These are phyloP conservation scores for Allobates femoralis DNA, from an alignment of 2,797 vertebrate species.

Conservation along the genomic window DNA sequence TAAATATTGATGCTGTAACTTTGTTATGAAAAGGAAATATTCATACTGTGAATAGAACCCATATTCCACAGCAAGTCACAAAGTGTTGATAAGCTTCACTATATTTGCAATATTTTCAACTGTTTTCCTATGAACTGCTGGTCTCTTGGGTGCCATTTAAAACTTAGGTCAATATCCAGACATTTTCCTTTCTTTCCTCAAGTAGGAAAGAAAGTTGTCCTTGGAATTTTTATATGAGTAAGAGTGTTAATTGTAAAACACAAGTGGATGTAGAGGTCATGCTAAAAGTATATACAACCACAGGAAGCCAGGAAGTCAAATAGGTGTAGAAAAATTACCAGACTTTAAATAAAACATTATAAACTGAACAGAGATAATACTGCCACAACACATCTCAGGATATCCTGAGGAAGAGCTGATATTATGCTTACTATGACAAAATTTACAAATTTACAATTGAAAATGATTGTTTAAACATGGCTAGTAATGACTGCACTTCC, in stretches of 20 bases:
- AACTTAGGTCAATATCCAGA: conserved; percentile 41
- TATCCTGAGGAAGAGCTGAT: conserved; percentile 54
- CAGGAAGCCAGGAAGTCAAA: conserved; percentile 57
- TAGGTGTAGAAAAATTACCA: conserved; percentile 40
- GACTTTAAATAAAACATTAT: conserved; percentile 40
- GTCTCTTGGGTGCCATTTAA: conserved; percentile 46
- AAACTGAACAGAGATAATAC: conserved; percentile 37
- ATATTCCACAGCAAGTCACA: conserved; percentile 20
- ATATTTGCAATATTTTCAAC: conserved; percentile 20
- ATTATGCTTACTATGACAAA: background rate
- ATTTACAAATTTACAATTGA: background rate
- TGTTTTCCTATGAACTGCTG: conserved; percentile 40
- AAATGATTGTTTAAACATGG: background rate
- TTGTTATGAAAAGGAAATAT: conserved; percentile 45
- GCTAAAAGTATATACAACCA: conserved; percentile 10
- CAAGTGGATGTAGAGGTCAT: conserved; percentile 30
- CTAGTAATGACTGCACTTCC: background rate
- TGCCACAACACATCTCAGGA: conserved; percentile 29
- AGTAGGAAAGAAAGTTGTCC: conserved; percentile 51
- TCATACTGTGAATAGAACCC: conserved; percentile 27
- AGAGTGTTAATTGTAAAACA: conserved; percentile 35
- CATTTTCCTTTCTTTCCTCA: conserved; percentile 44
- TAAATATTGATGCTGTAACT: background rate
- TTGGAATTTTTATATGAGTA: conserved; percentile 60
- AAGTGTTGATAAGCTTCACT: conserved; percentile 51